Evolutionary conservation across 1,140 invertebrate genomes (phyloP).

Genomic region (Microplitis mediator): DNA sequence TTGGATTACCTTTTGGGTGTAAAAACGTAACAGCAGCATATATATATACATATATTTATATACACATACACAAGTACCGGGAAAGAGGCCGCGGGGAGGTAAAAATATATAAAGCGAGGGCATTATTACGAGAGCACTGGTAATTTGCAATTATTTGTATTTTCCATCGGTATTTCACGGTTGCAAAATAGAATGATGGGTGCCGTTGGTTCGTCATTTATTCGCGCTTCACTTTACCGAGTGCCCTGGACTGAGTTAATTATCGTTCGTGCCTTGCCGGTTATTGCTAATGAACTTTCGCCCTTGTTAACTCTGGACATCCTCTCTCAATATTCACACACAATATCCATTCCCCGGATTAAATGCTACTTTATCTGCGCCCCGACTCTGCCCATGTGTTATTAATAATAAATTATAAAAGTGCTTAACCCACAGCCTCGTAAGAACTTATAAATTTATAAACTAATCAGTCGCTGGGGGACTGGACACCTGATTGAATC

Average conservation of each 20-base stretch:
- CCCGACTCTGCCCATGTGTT: no score
- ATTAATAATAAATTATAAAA: no score
- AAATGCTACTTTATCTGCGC: background rate
- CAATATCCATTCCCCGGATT: background rate
- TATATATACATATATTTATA: background rate
- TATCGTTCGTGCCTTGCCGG: constrained; percentile 39
- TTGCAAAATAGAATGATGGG: constrained; percentile 24
- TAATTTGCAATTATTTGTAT: constrained; percentile 54
- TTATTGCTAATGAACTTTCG: constrained; percentile 45
- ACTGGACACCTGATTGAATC: no score
- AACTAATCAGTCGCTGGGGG: no score
- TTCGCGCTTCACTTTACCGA: constrained; percentile 17
- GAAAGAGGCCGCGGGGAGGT: constrained; percentile 28
- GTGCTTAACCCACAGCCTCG: no score
- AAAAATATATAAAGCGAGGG: constrained; percentile 35
- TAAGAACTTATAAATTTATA: no score
- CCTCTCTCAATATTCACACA: constrained; percentile 18
- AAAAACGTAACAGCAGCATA: constrained; percentile 31
- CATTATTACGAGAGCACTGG: constrained; percentile 46
- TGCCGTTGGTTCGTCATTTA: background rate
- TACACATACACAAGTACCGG: constrained; percentile 9
- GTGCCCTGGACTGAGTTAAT: constrained; percentile 42
- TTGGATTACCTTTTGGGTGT: constrained; percentile 53
- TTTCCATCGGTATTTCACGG: constrained; percentile 43
- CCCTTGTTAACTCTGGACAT: constrained; percentile 23